Evolutionary conservation across 2,797 vertebrate species (phyloP).

Genomic region (Myoxocephalus aenaeus): DNA sequence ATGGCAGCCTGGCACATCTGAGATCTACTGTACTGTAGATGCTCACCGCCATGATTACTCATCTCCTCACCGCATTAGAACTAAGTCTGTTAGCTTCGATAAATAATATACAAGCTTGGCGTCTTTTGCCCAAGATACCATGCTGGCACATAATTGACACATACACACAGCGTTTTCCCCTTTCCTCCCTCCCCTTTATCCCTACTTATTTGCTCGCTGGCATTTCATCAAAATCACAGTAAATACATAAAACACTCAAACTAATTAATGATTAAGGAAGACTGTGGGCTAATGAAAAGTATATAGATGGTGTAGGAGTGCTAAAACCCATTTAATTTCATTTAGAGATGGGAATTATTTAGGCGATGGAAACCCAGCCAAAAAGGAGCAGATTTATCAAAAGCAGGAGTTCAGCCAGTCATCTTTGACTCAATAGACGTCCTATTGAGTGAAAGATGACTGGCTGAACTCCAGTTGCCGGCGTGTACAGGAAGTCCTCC

Average conservation of each 20-base stretch:
- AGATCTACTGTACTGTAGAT: constrained; percentile 52
- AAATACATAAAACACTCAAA: constrained; percentile 82
- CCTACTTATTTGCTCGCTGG: constrained; percentile 65
- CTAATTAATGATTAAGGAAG: constrained; percentile 78
- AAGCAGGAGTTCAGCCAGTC: constrained; percentile 57
- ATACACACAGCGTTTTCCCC: constrained; percentile 39
- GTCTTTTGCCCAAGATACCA: constrained; percentile 57
- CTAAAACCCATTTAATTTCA: constrained; percentile 79
- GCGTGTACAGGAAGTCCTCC: constrained; percentile 44
- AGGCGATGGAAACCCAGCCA: constrained; percentile 64
- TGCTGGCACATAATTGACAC: constrained; percentile 74
- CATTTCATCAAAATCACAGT: constrained; percentile 71
- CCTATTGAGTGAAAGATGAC: too few relatives aligned
- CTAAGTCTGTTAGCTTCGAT: constrained; percentile 71
- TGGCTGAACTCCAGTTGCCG: too few relatives aligned
- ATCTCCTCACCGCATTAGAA: constrained; percentile 65
- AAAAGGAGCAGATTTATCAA: constrained; percentile 70
- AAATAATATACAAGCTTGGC: constrained; percentile 78
- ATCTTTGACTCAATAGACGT: constrained; percentile 68
- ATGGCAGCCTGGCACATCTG: constrained; percentile 62
- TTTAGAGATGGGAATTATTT: constrained; percentile 79
- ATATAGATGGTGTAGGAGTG: constrained; percentile 78
- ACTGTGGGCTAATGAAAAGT: constrained; percentile 73
- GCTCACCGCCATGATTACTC: constrained; percentile 72
- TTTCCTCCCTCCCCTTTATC: constrained; percentile 36